Conservation (phyloP, 2,888 invertebrate species). For the Cyaniris semiargus region DNA sequence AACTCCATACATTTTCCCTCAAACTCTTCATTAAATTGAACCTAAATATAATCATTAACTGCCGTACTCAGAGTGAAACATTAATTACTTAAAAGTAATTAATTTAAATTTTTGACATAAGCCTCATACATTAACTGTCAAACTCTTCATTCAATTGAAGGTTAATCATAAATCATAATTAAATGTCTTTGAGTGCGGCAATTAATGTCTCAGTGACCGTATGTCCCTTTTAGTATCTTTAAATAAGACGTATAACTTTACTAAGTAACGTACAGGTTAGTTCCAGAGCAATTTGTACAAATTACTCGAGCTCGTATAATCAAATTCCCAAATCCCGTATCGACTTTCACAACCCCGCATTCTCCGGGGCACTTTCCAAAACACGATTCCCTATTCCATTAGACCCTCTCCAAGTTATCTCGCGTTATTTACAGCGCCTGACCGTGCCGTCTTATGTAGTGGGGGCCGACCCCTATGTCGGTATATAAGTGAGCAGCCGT, state of each 20-base stretch:
- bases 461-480: conserved; percentile 62
- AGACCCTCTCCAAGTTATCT: conserved; percentile 78
- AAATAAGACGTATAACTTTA: background rate
- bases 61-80: too few species aligned
- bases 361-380: conserved; percentile 76
- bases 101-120: too few species aligned
- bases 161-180: too few species aligned
- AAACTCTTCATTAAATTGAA: too few species aligned
- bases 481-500: conserved; percentile 69
- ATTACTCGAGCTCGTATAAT: conserved; percentile 52
- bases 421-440: conserved; percentile 79
- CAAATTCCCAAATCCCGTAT: conserved; percentile 71
- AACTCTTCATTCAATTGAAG: too few species aligned
- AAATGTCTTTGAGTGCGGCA: too few species aligned
- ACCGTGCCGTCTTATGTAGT: conserved; percentile 77
- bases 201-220: too few species aligned
- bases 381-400: conserved; percentile 79
- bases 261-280: background rate
- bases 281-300: conserved; percentile 7
- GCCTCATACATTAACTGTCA: too few species aligned
- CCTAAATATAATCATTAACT: too few species aligned
- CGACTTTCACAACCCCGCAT: conserved; percentile 74
- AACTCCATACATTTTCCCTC: too few species aligned
- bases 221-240: too few species aligned
- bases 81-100: too few species aligned